Evolutionary conservation across 2,888 invertebrate genomes (phyloP), one percentile per base, ranked within the genome.

Genomic region (Oligia strigilis): DNA sequence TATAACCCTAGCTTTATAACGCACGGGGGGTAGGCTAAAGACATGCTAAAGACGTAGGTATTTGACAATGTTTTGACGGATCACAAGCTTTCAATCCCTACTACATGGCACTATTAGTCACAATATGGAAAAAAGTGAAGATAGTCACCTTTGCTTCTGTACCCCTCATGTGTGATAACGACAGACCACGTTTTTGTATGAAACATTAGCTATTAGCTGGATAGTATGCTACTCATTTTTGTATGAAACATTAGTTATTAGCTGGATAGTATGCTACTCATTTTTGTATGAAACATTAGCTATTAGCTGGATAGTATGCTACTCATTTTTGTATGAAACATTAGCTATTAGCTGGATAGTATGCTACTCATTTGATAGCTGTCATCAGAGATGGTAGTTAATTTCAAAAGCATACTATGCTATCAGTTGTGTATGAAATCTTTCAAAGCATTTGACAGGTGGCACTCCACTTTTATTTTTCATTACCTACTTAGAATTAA

Each of bases 401-500:
- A 13, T 36, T 64, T 46, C n/a, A 23, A 36, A 55, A 43, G 49
- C 4, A 58, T 58, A 23, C 23, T 40, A 43, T n/a, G 62, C 40
- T 43, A 23, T 66, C 55, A 77, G 5, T 43, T 60, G 36, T 29
- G 14, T n/a, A 40, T 77, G 55, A 58, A 64, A 64, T 77, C 40
- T 82, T 74, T 6, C 29, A 64, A 58, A 55, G n/a, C 46, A 40
- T 82, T 76, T 55, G 76, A 76, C 23, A 67, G 36, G 17, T 62
- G 55, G 40, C 46, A 46, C 8, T 52, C 19, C n/a, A 40, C 55
- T 83, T 11, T 40, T 72, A 69, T n/a, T 82, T 72, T 64, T 11
- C 46, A 49, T 69, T 82, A 81, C 46, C 46, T 46, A 46, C 75
- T 78, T 86, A 84, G 58, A 29, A 77, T 71, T 84, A 83, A 86